Base-by-base conservation (phyloP, 2,113 vertebrate genomes). In the Ptilonorhynchus violaceus region DNA sequence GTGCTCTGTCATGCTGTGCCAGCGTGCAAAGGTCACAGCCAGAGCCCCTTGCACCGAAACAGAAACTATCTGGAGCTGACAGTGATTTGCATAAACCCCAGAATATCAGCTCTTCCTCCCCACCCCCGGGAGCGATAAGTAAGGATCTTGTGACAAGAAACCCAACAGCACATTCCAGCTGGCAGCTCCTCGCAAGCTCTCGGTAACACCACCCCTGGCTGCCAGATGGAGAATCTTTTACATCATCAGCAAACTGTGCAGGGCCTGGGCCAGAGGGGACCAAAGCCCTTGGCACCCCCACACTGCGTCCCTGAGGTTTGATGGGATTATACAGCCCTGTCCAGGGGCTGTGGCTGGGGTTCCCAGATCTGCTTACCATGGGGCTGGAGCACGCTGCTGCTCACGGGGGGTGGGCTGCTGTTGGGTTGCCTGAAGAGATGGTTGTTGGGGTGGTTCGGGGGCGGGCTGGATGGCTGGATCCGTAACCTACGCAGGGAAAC, bases 401-500 rank as follows among this genome's bases (percentile, higher is more conserved):
- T 98, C 92, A 98, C 98, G 1, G 99, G 99, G 21, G 99, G 99
- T 49, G 99, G 99, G 94, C 99, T 99, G 96, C 98, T 99, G 98
- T 99, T 99, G 83, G 99, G 98, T 28, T 99, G 99, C 96, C 99
- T 99, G 98, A 99, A 99, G 97, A 99, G 99, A 92, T 99, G 99
- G 97, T 99, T 99, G 97, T 97, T 99, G 91, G 99, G 99, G 97
- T 99, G 99, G 97, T 98, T 99, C 21, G 99, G 99, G 60, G 99
- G 99, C 10, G 99, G 99, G 94, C 99, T 99, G 91, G 99, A 99
- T 53, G 99, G 99, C 97, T 99, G 99, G 96, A 99, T 99, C 96
- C 98, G 98, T 98, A 99, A 99, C 98, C 99, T 99, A 85, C 0
- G 39, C 91, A 63, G 95, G 95, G 96, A 96, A 97, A 97, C 58